Percentiles rank a stretch among this genome's conserved stretches.
Evolutionary conservation across 2,888 invertebrate species (phyloP).

Genomic region (Junonia oenone): DNA sequence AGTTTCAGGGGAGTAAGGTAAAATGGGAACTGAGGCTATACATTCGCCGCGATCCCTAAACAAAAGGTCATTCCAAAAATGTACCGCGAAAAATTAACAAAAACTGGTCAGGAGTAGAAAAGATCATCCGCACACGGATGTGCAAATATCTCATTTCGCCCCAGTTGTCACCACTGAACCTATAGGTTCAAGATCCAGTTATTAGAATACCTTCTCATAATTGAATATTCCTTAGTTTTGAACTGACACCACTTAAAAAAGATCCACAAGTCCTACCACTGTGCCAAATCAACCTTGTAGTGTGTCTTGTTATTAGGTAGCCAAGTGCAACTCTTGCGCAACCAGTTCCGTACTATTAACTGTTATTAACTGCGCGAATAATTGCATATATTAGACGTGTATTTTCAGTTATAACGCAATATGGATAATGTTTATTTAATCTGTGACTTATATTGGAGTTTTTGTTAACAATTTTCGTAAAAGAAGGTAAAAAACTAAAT

Average conservation of each 20-base stretch:
- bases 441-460: neutral
- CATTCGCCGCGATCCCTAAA: too few species aligned
- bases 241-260: neutral
- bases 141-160: too few species aligned
- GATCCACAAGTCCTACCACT: neutral
- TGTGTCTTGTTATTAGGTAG: neutral
- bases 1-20: too few species aligned
- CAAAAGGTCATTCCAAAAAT: too few species aligned
- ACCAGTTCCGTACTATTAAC: neutral
- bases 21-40: too few species aligned
- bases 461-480: too few species aligned
- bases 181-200: too few species aligned
- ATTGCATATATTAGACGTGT: neutral
- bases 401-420: neutral
- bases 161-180: too few species aligned
- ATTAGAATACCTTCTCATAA: too few species aligned
- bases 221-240: neutral
- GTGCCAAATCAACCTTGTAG: neutral
- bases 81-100: too few species aligned
- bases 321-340: neutral
- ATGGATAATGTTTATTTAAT: neutral
- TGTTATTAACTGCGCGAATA: neutral
- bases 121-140: too few species aligned
- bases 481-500: neutral
- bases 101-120: too few species aligned